Evolutionary conservation across 92 coral and sea anemone genomes (phyloP).

Genomic region (Parazoanthus darwini): DNA sequence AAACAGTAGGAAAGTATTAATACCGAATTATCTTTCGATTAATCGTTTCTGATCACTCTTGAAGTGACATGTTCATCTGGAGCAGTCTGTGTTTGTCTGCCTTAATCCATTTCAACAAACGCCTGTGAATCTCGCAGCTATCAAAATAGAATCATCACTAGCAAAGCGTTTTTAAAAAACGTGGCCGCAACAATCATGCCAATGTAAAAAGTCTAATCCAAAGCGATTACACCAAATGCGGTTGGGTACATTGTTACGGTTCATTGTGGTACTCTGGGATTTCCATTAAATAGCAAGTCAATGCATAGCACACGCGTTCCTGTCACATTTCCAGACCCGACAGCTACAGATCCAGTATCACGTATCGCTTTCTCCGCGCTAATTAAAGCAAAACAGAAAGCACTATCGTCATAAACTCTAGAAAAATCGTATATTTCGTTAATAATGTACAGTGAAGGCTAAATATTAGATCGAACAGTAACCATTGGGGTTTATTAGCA

Average conservation of each 20-base stretch:
- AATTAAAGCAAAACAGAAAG: slow-evolving; percentile 37
- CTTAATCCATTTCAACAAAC: slow-evolving; percentile 43
- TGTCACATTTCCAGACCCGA: slow-evolving; percentile 22
- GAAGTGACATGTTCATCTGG: slow-evolving; percentile 32
- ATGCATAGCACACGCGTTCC: slow-evolving; percentile 31
- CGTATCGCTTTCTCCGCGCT: slow-evolving; percentile 31
- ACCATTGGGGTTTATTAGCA: neutral
- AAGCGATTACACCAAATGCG: neutral
- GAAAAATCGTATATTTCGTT: neutral
- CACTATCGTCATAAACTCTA: slow-evolving; percentile 2
- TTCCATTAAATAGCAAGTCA: slow-evolving; percentile 25
- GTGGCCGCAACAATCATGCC: neutral
- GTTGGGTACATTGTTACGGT: neutral
- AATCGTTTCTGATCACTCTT: slow-evolving; percentile 37
- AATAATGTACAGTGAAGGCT: neutral
- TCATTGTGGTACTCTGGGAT: slow-evolving; percentile 3
- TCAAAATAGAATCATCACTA: slow-evolving; percentile 22
- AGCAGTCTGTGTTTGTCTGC: slow-evolving; percentile 25
- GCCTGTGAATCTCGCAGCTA: slow-evolving; percentile 43
- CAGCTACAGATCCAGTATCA: slow-evolving; percentile 20
- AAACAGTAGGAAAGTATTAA: slow-evolving; percentile 47
- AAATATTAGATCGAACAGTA: neutral
- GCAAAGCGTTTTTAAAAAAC: slow-evolving; percentile 31
- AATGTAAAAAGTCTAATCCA: neutral
- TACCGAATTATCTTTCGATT: slow-evolving; percentile 50